Percentiles rank a stretch among this genome's conserved stretches.
Evolutionary conservation across 2,797 vertebrate species (phyloP).

Genomic region (Cirrhinus molitorella): DNA sequence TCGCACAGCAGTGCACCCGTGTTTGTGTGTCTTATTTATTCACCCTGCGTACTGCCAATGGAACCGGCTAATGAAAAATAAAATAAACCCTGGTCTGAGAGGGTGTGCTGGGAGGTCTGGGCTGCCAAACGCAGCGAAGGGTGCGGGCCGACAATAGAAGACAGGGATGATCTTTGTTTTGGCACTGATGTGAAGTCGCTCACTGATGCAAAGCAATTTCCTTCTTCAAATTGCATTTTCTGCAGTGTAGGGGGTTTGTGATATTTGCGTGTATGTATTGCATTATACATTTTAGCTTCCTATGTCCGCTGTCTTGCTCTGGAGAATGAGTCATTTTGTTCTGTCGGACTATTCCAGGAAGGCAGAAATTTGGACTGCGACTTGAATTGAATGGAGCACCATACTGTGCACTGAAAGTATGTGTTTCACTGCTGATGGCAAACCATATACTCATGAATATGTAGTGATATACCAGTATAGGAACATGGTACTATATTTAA

Average conservation of each 20-base stretch:
- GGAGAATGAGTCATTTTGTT: conserved; percentile 21
- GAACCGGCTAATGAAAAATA: conserved; percentile 44
- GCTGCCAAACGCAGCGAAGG: background rate
- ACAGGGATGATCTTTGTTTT: conserved; percentile 47
- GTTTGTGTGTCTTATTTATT: conserved; percentile 31
- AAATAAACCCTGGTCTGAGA: conserved; percentile 29
- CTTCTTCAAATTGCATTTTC: conserved; percentile 48
- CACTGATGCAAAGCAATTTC: conserved; percentile 50
- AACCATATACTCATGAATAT: background rate
- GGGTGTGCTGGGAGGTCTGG: conserved; percentile 3
- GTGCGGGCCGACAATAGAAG: background rate
- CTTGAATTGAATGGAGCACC: background rate
- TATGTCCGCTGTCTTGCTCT: conserved; percentile 14
- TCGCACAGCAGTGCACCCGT: conserved; percentile 19
- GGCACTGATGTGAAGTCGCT: conserved; percentile 39
- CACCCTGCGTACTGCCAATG: background rate
- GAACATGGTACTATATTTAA: background rate
- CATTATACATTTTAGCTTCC: conserved; percentile 29
- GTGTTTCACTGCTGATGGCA: background rate
- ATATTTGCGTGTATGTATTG: conserved; percentile 26
- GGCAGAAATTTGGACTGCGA: background rate
- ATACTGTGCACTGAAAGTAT: background rate
- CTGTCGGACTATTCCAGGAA: background rate
- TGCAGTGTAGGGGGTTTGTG: conserved; percentile 22
- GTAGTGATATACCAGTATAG: background rate